Percentiles rank a stretch among this genome's conserved stretches.
These are phyloP conservation scores for Idaea biselata DNA, from an alignment of 2,888 invertebrate species.

Conservation along the genomic window DNA sequence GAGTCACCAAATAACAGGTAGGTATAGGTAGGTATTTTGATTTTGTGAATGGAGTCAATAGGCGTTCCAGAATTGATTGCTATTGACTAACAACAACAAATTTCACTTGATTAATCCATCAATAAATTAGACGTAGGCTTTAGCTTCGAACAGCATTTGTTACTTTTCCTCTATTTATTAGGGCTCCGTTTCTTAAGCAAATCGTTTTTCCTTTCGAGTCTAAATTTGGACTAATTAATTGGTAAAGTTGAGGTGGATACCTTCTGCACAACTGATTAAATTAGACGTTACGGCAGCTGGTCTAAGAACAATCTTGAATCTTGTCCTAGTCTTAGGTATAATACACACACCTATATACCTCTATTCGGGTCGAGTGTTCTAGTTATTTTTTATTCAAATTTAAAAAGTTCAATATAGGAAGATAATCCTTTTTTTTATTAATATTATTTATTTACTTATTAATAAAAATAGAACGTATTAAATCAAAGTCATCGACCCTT, in stretches of 20 bases:
- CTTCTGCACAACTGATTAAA: neutral
- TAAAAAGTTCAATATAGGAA: no score
- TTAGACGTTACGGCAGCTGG: neutral
- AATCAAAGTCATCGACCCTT: no score
- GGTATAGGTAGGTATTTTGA: neutral
- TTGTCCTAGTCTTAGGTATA: neutral
- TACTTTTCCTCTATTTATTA: constrained; percentile 29
- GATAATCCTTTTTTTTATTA: no score
- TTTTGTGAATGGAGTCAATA: neutral
- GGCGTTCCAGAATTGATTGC: constrained; percentile 44
- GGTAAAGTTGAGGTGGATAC: neutral
- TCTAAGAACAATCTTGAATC: neutral
- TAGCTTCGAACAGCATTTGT: constrained; percentile 27
- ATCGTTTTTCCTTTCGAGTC: neutral
- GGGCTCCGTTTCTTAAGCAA: constrained; percentile 4
- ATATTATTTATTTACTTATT: no score
- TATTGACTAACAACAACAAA: constrained; percentile 39
- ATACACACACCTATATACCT: no score
- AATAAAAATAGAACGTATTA: no score
- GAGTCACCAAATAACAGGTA: neutral
- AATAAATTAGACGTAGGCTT: constrained; percentile 33
- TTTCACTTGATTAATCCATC: constrained; percentile 39
- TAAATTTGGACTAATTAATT: neutral
- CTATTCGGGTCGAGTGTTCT: neutral
- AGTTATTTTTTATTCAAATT: neutral